Evolutionary conservation across 2,797 vertebrate genomes (phyloP).

Genomic region (Moxostoma hubbsi): DNA sequence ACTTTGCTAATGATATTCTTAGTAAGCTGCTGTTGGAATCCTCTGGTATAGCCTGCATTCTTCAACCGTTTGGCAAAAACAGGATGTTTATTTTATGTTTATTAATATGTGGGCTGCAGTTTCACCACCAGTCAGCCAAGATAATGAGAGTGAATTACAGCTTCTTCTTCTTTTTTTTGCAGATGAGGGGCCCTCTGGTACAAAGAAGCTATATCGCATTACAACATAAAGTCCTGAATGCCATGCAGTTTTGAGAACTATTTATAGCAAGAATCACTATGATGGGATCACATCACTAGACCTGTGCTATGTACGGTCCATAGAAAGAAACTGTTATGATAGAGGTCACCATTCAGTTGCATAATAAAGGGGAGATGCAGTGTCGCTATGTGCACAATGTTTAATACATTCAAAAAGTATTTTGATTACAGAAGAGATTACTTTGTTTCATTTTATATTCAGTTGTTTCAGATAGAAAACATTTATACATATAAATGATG

Average conservation of each 20-base stretch:
- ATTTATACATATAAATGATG: too few relatives aligned
- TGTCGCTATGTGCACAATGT: background rate
- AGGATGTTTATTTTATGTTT: background rate
- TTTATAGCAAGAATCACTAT: slow-evolving; percentile 58
- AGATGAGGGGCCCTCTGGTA: slow-evolving; percentile 52
- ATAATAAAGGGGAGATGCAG: background rate
- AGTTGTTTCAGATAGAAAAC: too few relatives aligned
- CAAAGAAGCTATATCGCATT: slow-evolving; percentile 60
- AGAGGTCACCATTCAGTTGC: slow-evolving; percentile 23
- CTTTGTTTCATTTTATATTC: too few relatives aligned
- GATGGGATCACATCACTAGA: background rate
- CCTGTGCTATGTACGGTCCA: background rate
- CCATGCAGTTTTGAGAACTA: slow-evolving; percentile 56
- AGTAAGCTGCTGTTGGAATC: background rate
- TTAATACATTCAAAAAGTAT: too few relatives aligned
- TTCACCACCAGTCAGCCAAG: background rate
- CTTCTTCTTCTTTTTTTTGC: slow-evolving; percentile 42
- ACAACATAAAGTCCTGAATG: slow-evolving; percentile 63
- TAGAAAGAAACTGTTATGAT: slow-evolving; percentile 8
- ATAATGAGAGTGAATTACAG: slow-evolving; percentile 64
- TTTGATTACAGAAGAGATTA: too few relatives aligned
- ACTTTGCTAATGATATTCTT: slow-evolving; percentile 11
- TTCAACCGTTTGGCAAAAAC: background rate
- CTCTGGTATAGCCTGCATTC: background rate
- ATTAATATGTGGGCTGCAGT: slow-evolving; percentile 9